Base-by-base conservation (phyloP, 2,797 vertebrate species). In the Danio albolineatus region DNA sequence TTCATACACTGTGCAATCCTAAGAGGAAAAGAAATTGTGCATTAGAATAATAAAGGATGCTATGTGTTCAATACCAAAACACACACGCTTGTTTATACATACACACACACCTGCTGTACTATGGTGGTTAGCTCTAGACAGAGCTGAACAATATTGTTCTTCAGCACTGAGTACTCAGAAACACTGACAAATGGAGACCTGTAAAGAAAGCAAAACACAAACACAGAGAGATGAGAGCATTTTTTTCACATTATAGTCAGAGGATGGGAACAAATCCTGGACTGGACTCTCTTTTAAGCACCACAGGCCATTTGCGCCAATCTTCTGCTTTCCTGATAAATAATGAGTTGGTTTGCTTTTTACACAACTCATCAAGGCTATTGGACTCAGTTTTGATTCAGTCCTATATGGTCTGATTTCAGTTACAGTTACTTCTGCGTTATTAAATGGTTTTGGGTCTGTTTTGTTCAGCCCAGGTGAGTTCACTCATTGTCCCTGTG, bases 121-220 rank as follows among this genome's bases (percentile, higher is more conserved):
- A 95, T 95, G 85, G 95, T 91, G 72, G 94, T 95, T 82, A 96
- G 89, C 91, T 95, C 94, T 91, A 94, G 92, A 90, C 94, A 95
- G 89, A 94, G 91, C 91, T 95, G 94, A 90, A 95, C 94, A 85
- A 96, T 94, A 86, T 96, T 93, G 87, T 92, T 95, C 92, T 95
- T 96, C 90, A 95, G 89, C 87, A 95, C 90, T 16, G 94, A 95
- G 85, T 95, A 95, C 88, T 96, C 95, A 81, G 94, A 92, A 87
- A 95, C 94, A 6, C 93, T 94, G 88, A 95, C 94, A 89, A 95
- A 95, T 5, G 94, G 94, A 86, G 94, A 93, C 89, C 94, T 96
- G 90, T 38, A 80, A 57, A 71, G 83, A 53, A 87, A 73, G 57
- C 80, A 84, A 80, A 70, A 74, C 61, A 82, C 66, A 79, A 12